A percentile compares a stretch with the other conserved stretches of the same genome.
Evolutionary conservation across 1,140 invertebrate species (phyloP).

Genomic region (Drosophila ambigua): DNA sequence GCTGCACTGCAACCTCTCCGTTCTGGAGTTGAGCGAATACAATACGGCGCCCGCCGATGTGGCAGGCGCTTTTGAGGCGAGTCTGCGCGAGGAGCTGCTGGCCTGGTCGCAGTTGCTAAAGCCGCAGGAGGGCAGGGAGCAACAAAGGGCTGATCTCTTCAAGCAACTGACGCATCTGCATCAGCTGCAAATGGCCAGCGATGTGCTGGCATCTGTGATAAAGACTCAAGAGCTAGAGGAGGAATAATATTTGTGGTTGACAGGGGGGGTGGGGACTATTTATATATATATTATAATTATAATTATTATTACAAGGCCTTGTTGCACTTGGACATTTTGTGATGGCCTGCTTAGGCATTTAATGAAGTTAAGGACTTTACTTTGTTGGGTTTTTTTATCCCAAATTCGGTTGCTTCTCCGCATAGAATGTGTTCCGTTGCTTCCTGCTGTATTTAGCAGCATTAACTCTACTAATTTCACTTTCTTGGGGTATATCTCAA

Average conservation of each 20-base stretch:
- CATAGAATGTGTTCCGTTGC: too few species aligned
- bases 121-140: neutral
- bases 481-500: too few species aligned
- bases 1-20: conserved; percentile 48
- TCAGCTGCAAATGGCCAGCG: conserved; percentile 49
- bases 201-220: conserved; percentile 54
- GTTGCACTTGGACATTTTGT: too few species aligned
- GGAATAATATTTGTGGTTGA: neutral
- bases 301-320: too few species aligned
- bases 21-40: conserved; percentile 29
- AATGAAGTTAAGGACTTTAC: too few species aligned
- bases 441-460: too few species aligned
- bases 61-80: conserved; percentile 37
- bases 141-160: neutral
- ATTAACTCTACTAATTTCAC: too few species aligned
- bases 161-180: conserved; percentile 23
- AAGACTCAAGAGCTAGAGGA: neutral
- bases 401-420: too few species aligned
- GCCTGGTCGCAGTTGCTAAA: conserved; percentile 25
- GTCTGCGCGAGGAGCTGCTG: conserved; percentile 48
- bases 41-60: conserved; percentile 3
- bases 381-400: too few species aligned
- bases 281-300: neutral
- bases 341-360: too few species aligned
- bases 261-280: neutral